A percentile compares a stretch with the other conserved stretches of the same genome.
Conservation (phyloP, 2,797 vertebrate genomes). For the Aulostomus chinensis region DNA sequence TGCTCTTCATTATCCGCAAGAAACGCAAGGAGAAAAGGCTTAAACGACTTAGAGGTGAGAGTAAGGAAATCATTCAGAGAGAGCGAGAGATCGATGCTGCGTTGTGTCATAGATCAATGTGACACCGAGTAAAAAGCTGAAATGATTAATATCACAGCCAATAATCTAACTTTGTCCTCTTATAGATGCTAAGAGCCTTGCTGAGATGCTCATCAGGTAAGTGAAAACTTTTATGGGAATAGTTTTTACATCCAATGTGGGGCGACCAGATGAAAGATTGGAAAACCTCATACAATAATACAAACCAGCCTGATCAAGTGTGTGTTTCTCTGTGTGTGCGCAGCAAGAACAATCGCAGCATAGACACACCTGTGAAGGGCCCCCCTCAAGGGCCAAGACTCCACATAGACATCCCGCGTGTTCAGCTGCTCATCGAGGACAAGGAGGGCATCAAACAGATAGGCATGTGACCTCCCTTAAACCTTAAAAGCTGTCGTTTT, state of each 20-base stretch:
- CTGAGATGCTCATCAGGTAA: conserved; percentile 99
- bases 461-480: conserved; percentile 73
- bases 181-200: conserved; percentile 97
- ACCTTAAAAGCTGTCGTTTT: too few relatives aligned
- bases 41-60: conserved; percentile 92
- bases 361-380: conserved; percentile 97
- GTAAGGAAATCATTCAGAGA: too few relatives aligned
- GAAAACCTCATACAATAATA: neutral
- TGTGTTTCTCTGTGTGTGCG: conserved; percentile 42
- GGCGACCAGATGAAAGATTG: too few relatives aligned
- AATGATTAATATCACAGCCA: too few relatives aligned
- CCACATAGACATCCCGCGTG: conserved; percentile 97
- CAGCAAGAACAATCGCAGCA: conserved; percentile 98
- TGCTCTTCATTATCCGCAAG: conserved; percentile 96
- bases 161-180: too few relatives aligned
- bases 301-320: neutral
- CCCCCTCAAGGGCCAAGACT: conserved; percentile 95
- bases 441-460: conserved; percentile 99
- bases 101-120: too few relatives aligned
- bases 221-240: conserved; percentile 22
- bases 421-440: conserved; percentile 99
- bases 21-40: conserved; percentile 97
- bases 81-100: too few relatives aligned
- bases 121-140: too few relatives aligned
- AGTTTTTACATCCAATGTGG: too few relatives aligned